phyloP scores from a whole-genome alignment of 2,888 invertebrate genomes.

The Tanypteryx hageni region DNA sequence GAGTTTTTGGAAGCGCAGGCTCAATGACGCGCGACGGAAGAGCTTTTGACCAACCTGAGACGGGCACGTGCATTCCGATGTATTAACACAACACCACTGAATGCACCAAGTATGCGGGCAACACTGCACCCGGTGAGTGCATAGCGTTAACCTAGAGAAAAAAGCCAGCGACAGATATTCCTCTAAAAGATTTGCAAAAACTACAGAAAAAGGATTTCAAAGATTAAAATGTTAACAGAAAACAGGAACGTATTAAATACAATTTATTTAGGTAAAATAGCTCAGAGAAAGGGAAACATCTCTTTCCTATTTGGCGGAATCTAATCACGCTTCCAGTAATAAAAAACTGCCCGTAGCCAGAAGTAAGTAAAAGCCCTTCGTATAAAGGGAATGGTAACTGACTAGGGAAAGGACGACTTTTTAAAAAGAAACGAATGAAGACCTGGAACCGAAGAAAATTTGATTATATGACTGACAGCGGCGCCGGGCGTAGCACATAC shows the following conservation, averaged over 20 bases:
- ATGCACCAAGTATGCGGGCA: not conserved
- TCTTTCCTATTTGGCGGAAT: no score
- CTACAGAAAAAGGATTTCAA: no score
- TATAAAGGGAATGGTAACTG: not conserved
- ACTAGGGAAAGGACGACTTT: not conserved
- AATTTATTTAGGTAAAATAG: no score
- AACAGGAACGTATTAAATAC: no score
- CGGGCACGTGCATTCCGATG: not conserved
- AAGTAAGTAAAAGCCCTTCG: no score
- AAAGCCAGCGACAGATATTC: not conserved
- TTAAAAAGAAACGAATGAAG: constrained; percentile 3
- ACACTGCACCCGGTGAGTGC: not conserved
- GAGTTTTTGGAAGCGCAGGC: not conserved
- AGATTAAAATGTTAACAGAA: no score
- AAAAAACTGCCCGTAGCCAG: no score
- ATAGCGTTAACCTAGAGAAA: not conserved
- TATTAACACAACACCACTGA: not conserved
- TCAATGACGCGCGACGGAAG: not conserved
- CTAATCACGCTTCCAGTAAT: no score
- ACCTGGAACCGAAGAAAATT: not conserved
- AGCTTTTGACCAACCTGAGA: constrained; percentile 31
- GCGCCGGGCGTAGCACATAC: not conserved
- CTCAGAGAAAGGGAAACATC: no score
- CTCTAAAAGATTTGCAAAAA: not conserved
- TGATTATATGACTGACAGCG: not conserved